Evolutionary conservation across 2,113 vertebrate species (phyloP), one percentile per base, ranked within the genome.

Genomic region (Oreotrochilus melanogaster): DNA sequence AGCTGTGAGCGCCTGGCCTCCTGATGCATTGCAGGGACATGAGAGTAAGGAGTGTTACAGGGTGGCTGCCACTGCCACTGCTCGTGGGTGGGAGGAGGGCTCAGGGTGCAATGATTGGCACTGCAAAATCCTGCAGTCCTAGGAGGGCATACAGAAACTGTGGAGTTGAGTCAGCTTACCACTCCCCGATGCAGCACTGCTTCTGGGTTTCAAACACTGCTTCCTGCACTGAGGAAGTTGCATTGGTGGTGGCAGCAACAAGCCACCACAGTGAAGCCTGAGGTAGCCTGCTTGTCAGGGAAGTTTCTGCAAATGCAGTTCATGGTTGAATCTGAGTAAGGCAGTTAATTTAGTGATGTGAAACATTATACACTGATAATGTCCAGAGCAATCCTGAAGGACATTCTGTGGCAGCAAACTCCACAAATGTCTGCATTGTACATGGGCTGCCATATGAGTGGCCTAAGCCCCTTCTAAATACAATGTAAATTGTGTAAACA

Each of bases 21-120:
- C 91, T 96, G 95, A 96, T 95, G 96, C 97, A 97, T 92, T 96
- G 92, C 93, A 95, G 94, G 64, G 91, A 86, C 85, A 85, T 31
- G 43, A 92, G 74, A 67, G 21, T 42, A 60, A 66, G 60, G 33
- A 82, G 54, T 37, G n/a, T 58, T 82, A 83, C 12, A 37, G 69
- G 93, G 27, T 79, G 69, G 43, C 65, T 85, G 80, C 83, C 60
- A 6, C 47, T 31, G 61, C 72, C 81, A 62, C 70, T 17, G 24
- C 56, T 67, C 58, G 64, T 10, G 7, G 53, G 78, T 54, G 78
- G 50, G 78, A 92, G 90, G 65, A 95, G 66, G 47, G 53, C 73
- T 92, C 60, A 42, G 65, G 64, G 76, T 87, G 64, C 80, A 43
- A 22, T 82, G 75, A 84, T 22, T 80, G 53, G 80, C 73, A 74